Evolutionary conservation across 2,797 vertebrate genomes (phyloP), one percentile per base, ranked within the genome.

Genomic region (Sebastes oblongus): DNA sequence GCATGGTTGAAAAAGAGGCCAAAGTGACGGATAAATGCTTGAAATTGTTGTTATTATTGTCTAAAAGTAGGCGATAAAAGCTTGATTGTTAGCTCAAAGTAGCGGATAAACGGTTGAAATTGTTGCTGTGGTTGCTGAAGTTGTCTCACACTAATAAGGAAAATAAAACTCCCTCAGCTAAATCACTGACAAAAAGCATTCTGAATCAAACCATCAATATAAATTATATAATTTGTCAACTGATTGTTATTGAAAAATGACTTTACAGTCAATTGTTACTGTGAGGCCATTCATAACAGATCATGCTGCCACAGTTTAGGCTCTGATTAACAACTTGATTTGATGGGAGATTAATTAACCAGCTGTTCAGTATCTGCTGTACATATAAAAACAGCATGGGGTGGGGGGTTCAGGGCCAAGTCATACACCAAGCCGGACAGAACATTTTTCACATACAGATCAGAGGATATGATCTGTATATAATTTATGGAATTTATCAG

Each of bases 251-350:
- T 69, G 46, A 69, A 25, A 39, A 39, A 56, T 25, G 5, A 64
- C 16, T 11, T 14, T 25, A 1, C 22, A 18, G 36, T 39, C 25
- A 12, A 9, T 72, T 66, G 34, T 24, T 70, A 18, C 59, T 24
- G 64, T 60, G 36, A 60, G 55, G 61, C n/a, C 16, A n/a, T 39
- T 72, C 6, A 54, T 18, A 50, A 39, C 55, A 14, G 66, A 36
- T 25, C 22, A 6, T 4, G 20, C 66, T 22, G 61, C 72, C 56
- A 29, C 67, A 67, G 16, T 52, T 50, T 27, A 8, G 10, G 13
- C 39, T 50, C 61, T 78, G 76, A 75, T 55, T 68, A 61, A 66
- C 66, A 52, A 58, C 11, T 54, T 56, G 36, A 52, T 77, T 70
- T 68, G 30, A 65, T 52, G 24, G 36, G 11, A 68, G n/a, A 68